Conservation (phyloP, 1,140 invertebrate genomes). For the Hyphantria cunea region DNA sequence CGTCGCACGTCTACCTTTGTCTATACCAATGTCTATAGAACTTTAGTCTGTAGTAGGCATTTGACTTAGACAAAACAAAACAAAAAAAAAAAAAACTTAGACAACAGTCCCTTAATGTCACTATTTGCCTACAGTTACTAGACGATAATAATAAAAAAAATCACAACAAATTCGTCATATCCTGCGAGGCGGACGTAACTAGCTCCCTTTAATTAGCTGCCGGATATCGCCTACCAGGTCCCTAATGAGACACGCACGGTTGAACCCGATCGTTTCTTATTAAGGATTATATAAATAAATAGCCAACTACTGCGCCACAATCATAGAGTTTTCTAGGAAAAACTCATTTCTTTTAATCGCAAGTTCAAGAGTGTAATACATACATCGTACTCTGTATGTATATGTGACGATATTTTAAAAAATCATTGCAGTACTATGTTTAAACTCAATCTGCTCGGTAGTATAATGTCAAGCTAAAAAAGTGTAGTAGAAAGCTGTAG, state of each 20-base stretch:
- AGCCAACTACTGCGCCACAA: not conserved
- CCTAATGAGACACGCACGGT: constrained; percentile 64
- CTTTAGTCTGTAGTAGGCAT: too few species aligned
- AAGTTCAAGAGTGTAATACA: not conserved
- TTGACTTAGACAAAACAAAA: too few species aligned
- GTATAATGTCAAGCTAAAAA: not conserved
- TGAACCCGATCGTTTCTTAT: constrained; percentile 46
- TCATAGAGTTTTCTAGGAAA: not conserved
- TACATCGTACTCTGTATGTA: not conserved
- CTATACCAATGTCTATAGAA: too few species aligned
- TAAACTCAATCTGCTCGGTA: not conserved
- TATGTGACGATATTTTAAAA: not conserved
- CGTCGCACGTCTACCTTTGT: too few species aligned
- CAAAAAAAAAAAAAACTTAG: too few species aligned
- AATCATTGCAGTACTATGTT: too few species aligned
- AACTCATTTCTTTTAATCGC: not conserved
- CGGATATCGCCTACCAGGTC: constrained; percentile 56
- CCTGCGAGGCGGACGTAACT: constrained; percentile 50
- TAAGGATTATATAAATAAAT: constrained; percentile 18
- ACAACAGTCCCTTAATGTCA: too few species aligned
- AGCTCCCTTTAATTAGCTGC: constrained; percentile 65
- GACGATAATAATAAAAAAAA: constrained; percentile 40
- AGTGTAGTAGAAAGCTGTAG: too few species aligned
- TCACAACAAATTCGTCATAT: constrained; percentile 60
- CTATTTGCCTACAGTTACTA: not conserved